A percentile compares a stretch with the other conserved stretches of the same genome.
Evolutionary conservation across 2,888 invertebrate genomes (phyloP).

Genomic region (Halocaridina rubra): DNA sequence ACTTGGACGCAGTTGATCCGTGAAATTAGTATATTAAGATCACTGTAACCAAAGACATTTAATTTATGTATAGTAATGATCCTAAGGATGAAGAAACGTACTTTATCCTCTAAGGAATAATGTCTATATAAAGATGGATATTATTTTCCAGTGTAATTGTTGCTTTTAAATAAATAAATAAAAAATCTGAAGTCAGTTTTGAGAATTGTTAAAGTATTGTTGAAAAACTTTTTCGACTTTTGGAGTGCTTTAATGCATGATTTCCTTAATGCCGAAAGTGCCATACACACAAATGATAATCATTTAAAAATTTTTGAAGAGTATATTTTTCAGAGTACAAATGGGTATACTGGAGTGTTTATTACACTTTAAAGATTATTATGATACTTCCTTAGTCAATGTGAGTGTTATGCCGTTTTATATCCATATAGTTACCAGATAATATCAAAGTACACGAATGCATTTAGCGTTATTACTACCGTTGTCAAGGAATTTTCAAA

Average conservation of each 20-base stretch:
- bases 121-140: background rate
- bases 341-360: background rate
- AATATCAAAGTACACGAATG: no score
- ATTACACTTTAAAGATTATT: background rate
- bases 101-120: background rate
- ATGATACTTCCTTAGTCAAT: no score
- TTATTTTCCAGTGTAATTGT: background rate
- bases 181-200: background rate
- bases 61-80: background rate
- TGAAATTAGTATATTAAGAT: background rate
- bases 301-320: background rate
- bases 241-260: background rate
- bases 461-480: no score
- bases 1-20: constrained; percentile 43
- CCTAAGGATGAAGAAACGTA: background rate
- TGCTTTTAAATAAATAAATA: background rate
- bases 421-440: no score
- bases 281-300: constrained; percentile 30
- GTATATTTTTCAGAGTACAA: background rate
- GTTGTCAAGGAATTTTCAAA: no score
- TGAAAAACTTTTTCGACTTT: background rate
- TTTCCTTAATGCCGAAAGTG: constrained; percentile 37
- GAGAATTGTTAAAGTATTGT: background rate
- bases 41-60: background rate
- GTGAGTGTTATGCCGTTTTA: no score